Evolutionary conservation across 2,113 vertebrate genomes (phyloP), one percentile per base, ranked within the genome.

Genomic region (Pseudorectes ferrugineus): DNA sequence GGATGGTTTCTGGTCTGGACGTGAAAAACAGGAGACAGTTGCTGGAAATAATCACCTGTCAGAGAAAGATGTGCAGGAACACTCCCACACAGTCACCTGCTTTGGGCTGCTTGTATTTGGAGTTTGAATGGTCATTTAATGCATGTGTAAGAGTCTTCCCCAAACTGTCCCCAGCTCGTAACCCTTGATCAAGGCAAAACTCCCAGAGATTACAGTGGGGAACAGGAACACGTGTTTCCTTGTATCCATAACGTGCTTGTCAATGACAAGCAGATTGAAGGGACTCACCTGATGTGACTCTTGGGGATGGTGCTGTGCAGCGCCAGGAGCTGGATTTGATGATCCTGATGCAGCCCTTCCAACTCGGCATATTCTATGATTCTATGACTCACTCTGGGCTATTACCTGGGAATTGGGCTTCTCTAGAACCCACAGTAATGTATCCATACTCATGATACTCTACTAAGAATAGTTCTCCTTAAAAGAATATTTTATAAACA

Each of bases 211-310:
- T 36, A 20, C 51, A 43, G 28, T 11, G 19, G 21, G 22, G 7
- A 88, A 43, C 14, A 58, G 75, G 35, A 40, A 20, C 3, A 4
- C 2, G 16, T 58, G 13, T n/a, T 83, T 57, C 59, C 45, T 82
- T 0, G 0, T 28, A n/a, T 42, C 61, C 7, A 8, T 54, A 43
- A 78, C 12, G 12, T 35, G 48, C 26, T 74, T 70, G 29, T 38
- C 45, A 61, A 7, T 51, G 31, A 58, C 14, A 54, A 26, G 5
- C 2, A 59, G 29, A 45, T 19, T 14, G 23, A 63, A 76, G 49
- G 43, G 51, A 52, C 26, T 67, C 25, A 23, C 46, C 31, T 54
- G 29, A 25, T 67, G 38, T 31, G n/a, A 22, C 25, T 31, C 38
- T 18, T 67, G 68, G 11, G 38, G n/a, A 45, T 58, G 36, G 20